A percentile compares a stretch with the other conserved stretches of the same genome.
Evolutionary conservation across 2,888 invertebrate species (phyloP).

Genomic region (Gisinianus flammeolus): DNA sequence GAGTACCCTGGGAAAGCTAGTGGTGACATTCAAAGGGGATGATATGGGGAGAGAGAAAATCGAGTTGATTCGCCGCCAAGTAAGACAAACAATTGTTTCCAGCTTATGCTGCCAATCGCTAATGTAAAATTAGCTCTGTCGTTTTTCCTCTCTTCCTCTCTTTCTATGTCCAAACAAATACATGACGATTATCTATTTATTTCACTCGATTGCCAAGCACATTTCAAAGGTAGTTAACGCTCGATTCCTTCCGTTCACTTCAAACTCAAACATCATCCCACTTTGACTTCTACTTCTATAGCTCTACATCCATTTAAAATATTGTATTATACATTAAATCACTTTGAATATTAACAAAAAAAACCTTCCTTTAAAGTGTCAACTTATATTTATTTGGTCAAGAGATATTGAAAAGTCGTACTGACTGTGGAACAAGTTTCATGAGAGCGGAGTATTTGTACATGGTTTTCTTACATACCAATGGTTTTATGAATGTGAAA

Average conservation of each 20-base stretch:
- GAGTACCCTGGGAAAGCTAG: no score
- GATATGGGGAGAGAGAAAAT: conserved; percentile 17
- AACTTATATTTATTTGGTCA: no score
- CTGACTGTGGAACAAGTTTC: no score
- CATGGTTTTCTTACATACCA: no score
- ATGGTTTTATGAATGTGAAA: no score
- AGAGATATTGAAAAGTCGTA: no score
- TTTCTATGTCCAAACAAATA: background rate
- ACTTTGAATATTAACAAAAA: background rate
- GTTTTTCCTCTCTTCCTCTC: background rate
- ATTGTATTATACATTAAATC: no score
- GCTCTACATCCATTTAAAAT: no score
- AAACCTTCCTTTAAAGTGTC: background rate
- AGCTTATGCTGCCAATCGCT: conserved; percentile 25
- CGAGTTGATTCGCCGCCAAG: conserved; percentile 23
- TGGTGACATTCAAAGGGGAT: background rate
- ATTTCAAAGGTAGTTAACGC: background rate
- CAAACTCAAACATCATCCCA: no score
- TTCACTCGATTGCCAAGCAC: conserved; percentile 1
- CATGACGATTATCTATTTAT: conserved; percentile 18
- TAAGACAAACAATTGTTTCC: conserved; percentile 32
- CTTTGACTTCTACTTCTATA: no score
- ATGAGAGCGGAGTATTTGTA: no score
- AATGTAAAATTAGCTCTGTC: background rate
- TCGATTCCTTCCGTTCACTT: no score